Evolutionary conservation across 1,140 invertebrate species (phyloP).

Genomic region (Propsilocerus akamusi): DNA sequence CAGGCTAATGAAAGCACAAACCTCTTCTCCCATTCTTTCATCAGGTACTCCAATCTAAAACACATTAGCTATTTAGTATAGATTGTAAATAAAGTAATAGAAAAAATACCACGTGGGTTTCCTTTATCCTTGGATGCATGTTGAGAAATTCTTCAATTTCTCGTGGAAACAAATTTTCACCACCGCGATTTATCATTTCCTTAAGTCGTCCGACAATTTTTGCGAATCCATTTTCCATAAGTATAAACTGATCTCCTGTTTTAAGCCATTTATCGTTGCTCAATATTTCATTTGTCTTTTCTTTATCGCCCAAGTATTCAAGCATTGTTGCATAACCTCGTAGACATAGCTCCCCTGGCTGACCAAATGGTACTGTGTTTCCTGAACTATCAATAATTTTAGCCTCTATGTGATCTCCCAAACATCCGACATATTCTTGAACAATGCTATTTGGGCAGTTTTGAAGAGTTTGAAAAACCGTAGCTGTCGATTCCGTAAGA

Average conservation of each 20-base stretch:
- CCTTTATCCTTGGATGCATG: constrained; percentile 49
- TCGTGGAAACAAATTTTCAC: constrained; percentile 72
- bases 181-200: constrained; percentile 73
- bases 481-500: constrained; percentile 69
- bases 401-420: constrained; percentile 63
- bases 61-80: not conserved
- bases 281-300: constrained; percentile 58
- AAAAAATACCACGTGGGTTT: constrained; percentile 40
- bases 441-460: constrained; percentile 45
- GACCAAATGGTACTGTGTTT: constrained; percentile 49
- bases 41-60: constrained; percentile 44
- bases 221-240: constrained; percentile 54
- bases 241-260: constrained; percentile 56
- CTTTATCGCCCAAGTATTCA: constrained; percentile 70
- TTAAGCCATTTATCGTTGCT: constrained; percentile 51
- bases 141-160: constrained; percentile 68
- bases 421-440: constrained; percentile 55
- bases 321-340: constrained; percentile 69
- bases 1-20: constrained; percentile 52
- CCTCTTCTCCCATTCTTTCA: constrained; percentile 64
- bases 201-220: constrained; percentile 60
- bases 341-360: constrained; percentile 62
- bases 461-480: constrained; percentile 42
- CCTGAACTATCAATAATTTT: constrained; percentile 56
- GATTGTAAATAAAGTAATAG: not conserved